Base-by-base conservation (phyloP, 2,888 invertebrate genomes). In the Scaptomyza flava region DNA sequence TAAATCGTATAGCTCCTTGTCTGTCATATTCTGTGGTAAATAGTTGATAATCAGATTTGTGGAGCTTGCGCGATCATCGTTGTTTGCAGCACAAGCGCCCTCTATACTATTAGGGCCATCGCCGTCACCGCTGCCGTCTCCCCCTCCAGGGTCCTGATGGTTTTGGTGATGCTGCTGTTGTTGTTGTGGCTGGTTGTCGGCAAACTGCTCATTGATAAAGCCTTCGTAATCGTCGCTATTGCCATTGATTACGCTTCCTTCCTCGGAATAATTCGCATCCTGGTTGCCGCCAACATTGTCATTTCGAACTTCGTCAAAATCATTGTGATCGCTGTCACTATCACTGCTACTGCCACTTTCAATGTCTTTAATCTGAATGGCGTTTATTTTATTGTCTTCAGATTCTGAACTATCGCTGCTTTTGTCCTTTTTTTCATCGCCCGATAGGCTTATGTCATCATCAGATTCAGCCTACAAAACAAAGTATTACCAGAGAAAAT, bases 1-100 rank as follows among this genome's bases (percentile, higher is more conserved):
- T 93, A 98, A 95, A 75, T 95, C 95, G 90, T 96, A 96, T 57
- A 98, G 94, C 89, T 98, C 98, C 89, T 96, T 96, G 91, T 98
- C 98, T 1, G 96, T 96, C 94, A 98, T 96, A 87, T 95, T 96
- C 93, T 98, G 98, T 20, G 98, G 98, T 83, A 98, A 94, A 92
- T 98, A 98, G 93, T 98, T 98, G 89, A 98, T 96, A 79, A 98
- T 98, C 79, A 98, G 94, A 93, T 98, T 98, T 57, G 97, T 97
- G 84, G 93, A 93, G 69, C 88, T 90, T 34, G 75, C 53, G 34
- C 77, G 76, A 36, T 77, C 74, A 6, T 83, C 77, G 42, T 63
- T 81, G 56, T 72, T 45, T 27, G 20, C 31, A 38, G 38, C 52
- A 34, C 43, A 38, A 41, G 47, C 50, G 36, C n/a, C 36, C 6